Percentiles rank a stretch among this genome's conserved stretches.
Evolutionary conservation across 2,113 vertebrate species (phyloP).

Genomic region (Periophthalmodon schlosseri): DNA sequence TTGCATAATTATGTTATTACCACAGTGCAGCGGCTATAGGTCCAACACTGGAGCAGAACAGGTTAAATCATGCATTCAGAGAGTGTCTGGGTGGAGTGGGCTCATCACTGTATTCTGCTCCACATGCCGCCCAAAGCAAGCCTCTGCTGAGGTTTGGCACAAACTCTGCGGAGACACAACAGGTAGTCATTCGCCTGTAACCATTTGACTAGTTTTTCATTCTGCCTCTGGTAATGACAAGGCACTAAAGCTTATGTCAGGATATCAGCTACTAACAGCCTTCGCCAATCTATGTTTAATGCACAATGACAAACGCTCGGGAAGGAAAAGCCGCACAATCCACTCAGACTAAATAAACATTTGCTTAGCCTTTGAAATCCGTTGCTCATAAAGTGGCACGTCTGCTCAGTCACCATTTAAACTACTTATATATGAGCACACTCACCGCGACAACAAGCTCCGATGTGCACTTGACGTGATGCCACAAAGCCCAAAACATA

Average conservation of each 20-base stretch:
- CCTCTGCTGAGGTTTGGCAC: not conserved
- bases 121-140: conserved; percentile 5
- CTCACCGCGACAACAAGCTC: conserved; percentile 72
- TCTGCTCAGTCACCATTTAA: conserved; percentile 18
- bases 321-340: conserved; percentile 15
- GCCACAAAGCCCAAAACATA: conserved; percentile 42
- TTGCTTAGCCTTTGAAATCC: not conserved
- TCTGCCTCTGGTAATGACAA: not conserved
- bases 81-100: conserved; percentile 32
- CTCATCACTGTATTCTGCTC: conserved; percentile 11
- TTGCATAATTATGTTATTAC: not conserved
- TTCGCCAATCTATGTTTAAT: conserved; percentile 46
- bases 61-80: conserved; percentile 26
- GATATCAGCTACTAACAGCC: conserved; percentile 35
- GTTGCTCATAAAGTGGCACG: not conserved
- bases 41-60: conserved; percentile 13
- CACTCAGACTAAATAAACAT: conserved; percentile 4
- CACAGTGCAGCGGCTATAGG: conserved; percentile 2
- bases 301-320: conserved; percentile 49
- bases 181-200: conserved; percentile 52
- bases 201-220: not conserved
- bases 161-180: conserved; percentile 60
- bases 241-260: not conserved
- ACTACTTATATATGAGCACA: conserved; percentile 34
- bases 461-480: conserved; percentile 64